Conservation (phyloP, 2,113 vertebrate genomes). For the Clarias batrachus region DNA sequence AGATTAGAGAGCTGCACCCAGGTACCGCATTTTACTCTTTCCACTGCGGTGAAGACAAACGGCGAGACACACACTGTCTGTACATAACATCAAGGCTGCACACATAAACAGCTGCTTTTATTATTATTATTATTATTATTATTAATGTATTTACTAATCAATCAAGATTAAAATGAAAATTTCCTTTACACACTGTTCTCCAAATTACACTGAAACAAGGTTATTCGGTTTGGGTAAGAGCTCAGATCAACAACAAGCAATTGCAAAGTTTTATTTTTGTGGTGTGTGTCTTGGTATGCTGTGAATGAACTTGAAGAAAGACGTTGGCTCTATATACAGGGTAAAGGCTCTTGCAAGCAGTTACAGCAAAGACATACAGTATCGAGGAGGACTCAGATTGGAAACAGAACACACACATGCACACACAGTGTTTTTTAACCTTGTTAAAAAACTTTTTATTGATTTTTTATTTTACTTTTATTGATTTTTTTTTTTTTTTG, state of each 20-base stretch:
- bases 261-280: conserved; percentile 14
- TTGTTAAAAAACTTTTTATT: background rate
- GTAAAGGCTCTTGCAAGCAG: conserved; percentile 32
- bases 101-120: background rate
- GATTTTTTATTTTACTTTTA: background rate
- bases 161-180: background rate
- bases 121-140: too few species aligned
- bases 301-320: conserved; percentile 34
- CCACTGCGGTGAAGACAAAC: conserved; percentile 30
- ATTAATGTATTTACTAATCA: too few species aligned
- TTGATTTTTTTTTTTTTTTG: too few species aligned
- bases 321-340: conserved; percentile 19
- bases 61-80: background rate
- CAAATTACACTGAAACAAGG: background rate
- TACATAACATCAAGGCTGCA: conserved; percentile 4
- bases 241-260: conserved; percentile 19
- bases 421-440: background rate
- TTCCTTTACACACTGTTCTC: background rate
- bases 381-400: background rate
- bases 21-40: conserved; percentile 25
- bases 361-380: conserved; percentile 16
- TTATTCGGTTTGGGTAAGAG: conserved; percentile 1
- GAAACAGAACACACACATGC: background rate
- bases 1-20: conserved; percentile 16
- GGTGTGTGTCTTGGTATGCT: conserved; percentile 9